These are phyloP conservation scores for Eupithecia pulchellata DNA, from an alignment of 2,888 invertebrate genomes.

Conservation along the genomic window DNA sequence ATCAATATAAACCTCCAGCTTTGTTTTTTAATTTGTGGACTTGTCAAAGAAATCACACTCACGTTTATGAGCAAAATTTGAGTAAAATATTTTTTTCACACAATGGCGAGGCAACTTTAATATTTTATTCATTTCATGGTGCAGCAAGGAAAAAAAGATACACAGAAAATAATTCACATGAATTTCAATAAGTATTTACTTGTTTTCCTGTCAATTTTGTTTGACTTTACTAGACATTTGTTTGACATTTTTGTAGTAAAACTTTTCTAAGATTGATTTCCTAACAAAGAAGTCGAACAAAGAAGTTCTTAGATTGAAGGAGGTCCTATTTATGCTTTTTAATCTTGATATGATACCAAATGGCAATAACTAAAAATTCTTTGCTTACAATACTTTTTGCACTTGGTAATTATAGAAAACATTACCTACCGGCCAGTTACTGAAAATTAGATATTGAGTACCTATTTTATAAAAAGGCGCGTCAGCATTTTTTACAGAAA, in stretches of 20 bases:
- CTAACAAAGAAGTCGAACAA: too few relatives aligned
- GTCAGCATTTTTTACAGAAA: neutral
- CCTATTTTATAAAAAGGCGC: neutral
- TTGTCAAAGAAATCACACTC: constrained; percentile 52
- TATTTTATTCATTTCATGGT: constrained; percentile 67
- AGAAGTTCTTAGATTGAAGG: too few relatives aligned
- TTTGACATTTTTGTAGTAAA: neutral
- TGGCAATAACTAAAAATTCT: neutral
- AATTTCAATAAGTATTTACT: constrained; percentile 16
- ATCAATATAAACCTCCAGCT: constrained; percentile 54
- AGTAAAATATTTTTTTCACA: constrained; percentile 53
- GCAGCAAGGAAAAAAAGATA: constrained; percentile 33
- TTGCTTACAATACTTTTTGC: neutral
- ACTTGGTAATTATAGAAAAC: too few relatives aligned
- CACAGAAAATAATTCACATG: constrained; percentile 18
- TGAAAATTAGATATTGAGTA: too few relatives aligned
- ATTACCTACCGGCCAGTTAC: neutral
- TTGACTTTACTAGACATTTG: constrained; percentile 1
- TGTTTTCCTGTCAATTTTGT: constrained; percentile 24
- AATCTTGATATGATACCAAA: too few relatives aligned
- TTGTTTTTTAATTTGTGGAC: constrained; percentile 39
- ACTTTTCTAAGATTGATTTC: too few relatives aligned
- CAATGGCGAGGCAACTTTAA: constrained; percentile 50
- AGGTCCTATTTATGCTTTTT: neutral
- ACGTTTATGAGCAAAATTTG: constrained; percentile 50